phyloP scores from a whole-genome alignment of 1,140 invertebrate species.

The Vollenhovia emeryi region DNA sequence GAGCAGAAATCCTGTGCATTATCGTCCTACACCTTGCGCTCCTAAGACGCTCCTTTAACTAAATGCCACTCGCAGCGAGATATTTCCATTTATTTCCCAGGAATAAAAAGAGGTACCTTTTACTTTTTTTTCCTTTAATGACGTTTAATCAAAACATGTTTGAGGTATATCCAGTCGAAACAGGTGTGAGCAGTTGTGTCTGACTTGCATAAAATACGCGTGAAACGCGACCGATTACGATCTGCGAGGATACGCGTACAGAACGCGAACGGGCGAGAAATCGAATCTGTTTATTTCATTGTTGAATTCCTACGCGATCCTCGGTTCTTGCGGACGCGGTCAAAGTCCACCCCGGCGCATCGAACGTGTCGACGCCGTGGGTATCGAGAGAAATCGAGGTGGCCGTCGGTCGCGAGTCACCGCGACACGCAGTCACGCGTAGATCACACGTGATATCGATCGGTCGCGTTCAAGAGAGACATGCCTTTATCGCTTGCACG shows the following conservation, averaged over 20 bases:
- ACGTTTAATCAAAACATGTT: background rate
- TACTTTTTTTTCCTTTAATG: background rate
- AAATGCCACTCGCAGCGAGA: background rate
- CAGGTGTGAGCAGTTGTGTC: background rate
- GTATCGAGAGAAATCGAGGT: slow-evolving; percentile 36
- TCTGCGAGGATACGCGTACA: background rate
- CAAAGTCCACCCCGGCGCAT: background rate
- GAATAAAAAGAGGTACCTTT: background rate
- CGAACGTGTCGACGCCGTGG: background rate
- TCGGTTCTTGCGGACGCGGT: background rate
- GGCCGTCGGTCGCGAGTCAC: background rate
- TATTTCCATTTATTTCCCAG: background rate
- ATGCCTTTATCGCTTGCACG: background rate
- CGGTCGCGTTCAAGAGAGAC: slow-evolving; percentile 20
- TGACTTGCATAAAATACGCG: background rate
- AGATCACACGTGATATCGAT: slow-evolving; percentile 51
- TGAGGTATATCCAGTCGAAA: background rate
- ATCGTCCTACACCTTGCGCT: background rate
- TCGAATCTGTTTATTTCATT: background rate
- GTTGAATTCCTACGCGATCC: background rate
- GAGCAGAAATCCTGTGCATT: background rate
- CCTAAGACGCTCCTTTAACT: background rate
- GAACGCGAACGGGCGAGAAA: background rate
- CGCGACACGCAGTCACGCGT: slow-evolving; percentile 39
- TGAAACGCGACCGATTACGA: background rate